Conservation (phyloP, 1,140 invertebrate genomes). For the Meloidogyne hapla region DNA sequence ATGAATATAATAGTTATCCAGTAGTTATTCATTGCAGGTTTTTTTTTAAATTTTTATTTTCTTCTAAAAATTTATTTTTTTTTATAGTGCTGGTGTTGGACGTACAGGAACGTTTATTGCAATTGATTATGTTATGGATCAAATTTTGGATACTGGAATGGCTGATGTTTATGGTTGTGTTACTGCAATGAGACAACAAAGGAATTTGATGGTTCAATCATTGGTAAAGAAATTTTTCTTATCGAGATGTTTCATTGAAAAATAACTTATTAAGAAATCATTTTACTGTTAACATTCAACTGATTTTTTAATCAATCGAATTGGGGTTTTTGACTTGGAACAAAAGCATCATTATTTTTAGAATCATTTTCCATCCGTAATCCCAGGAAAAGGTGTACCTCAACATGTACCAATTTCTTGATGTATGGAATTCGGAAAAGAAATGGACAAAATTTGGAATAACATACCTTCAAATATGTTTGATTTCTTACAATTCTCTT, state of each 20-base stretch:
- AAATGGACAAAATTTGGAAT: too few relatives aligned
- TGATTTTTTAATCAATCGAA: too few relatives aligned
- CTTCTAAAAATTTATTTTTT: not conserved
- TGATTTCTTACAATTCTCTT: too few relatives aligned
- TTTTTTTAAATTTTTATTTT: not conserved
- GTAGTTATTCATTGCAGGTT: conserved; percentile 62
- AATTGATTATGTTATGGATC: conserved; percentile 82
- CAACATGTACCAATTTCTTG: too few relatives aligned
- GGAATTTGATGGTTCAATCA: conserved; percentile 89
- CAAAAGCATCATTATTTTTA: too few relatives aligned
- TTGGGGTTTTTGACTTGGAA: too few relatives aligned
- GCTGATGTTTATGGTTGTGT: conserved; percentile 86
- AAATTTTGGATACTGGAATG: conserved; percentile 74
- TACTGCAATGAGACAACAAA: conserved; percentile 80
- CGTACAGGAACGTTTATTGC: conserved; percentile 84
- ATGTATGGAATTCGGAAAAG: too few relatives aligned
- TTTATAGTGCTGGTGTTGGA: conserved; percentile 76
- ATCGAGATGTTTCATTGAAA: too few relatives aligned
- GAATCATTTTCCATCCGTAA: too few relatives aligned
- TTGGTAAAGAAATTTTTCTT: conserved; percentile 69
- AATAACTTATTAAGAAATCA: conserved; percentile 3
- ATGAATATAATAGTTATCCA: conserved; percentile 56
- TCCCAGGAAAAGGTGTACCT: too few relatives aligned
- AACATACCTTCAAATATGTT: too few relatives aligned
- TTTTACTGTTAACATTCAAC: too few relatives aligned